Conservation (phyloP, 2,797 vertebrate species). For the Loris lydekkerianus region DNA sequence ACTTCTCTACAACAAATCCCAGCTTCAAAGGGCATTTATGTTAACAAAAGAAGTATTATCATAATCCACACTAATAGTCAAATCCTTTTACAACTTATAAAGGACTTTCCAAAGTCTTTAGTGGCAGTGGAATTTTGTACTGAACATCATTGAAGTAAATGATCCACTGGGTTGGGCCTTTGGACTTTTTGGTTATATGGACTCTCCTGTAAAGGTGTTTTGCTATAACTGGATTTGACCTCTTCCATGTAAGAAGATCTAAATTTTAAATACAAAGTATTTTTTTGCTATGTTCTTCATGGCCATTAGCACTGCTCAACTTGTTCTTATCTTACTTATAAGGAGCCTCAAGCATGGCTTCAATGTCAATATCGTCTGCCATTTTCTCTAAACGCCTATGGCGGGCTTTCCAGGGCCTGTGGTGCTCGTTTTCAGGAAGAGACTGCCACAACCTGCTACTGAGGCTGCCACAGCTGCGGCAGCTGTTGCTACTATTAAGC, state of each 20-base stretch:
- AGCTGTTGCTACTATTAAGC: no score
- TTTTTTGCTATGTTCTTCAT: neutral
- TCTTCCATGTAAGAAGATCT: slow-evolving; percentile 85
- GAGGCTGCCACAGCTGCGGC: no score
- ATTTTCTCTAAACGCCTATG: no score
- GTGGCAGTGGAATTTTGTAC: slow-evolving; percentile 85
- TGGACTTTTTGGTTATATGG: slow-evolving; percentile 85
- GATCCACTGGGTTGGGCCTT: slow-evolving; percentile 84
- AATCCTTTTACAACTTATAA: slow-evolving; percentile 86
- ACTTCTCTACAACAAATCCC: slow-evolving; percentile 66
- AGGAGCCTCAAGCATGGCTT: no score
- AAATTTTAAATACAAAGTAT: slow-evolving; percentile 86
- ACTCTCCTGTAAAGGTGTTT: slow-evolving; percentile 85
- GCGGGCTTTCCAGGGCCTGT: no score
- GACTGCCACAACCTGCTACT: no score
- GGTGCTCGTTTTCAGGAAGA: no score
- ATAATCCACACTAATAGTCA: slow-evolving; percentile 81
- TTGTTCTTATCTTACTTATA: no score
- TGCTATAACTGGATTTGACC: slow-evolving; percentile 86
- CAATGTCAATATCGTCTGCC: no score
- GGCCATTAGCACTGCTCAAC: no score
- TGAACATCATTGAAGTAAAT: slow-evolving; percentile 86
- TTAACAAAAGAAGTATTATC: slow-evolving; percentile 57
- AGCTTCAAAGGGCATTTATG: slow-evolving; percentile 70
- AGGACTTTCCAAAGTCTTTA: slow-evolving; percentile 85